Percentiles rank a stretch among this genome's conserved stretches.
phyloP scores from a whole-genome alignment of 2,113 vertebrate species.

The Amblyopsis rosae region DNA sequence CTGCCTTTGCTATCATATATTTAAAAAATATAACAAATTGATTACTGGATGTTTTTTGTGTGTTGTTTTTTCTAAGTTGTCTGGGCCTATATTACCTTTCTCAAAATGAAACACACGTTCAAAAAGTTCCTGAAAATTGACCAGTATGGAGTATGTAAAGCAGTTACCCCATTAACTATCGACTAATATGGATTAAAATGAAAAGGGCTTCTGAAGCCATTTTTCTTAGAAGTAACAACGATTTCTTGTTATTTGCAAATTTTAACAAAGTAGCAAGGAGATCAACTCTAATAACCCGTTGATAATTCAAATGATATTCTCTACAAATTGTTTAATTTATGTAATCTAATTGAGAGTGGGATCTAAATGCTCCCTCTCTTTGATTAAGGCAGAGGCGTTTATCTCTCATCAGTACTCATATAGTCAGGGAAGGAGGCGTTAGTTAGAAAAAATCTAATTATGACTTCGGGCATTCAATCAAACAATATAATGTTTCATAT shows the following conservation, averaged over 20 bases:
- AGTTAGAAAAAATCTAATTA: slow-evolving; percentile 70
- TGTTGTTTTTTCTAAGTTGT: no score
- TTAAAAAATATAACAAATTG: no score
- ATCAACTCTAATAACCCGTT: slow-evolving; percentile 66
- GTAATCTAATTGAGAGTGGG: slow-evolving; percentile 70
- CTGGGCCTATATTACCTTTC: no score
- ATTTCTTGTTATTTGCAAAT: slow-evolving; percentile 24
- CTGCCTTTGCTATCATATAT: no score
- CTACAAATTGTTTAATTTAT: slow-evolving; percentile 69
- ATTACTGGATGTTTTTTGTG: no score
- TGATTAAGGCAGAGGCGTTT: slow-evolving; percentile 73
- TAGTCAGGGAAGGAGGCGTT: slow-evolving; percentile 52
- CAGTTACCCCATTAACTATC: neutral
- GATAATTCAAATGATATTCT: slow-evolving; percentile 68
- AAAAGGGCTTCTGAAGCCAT: neutral
- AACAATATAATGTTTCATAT: slow-evolving; percentile 68
- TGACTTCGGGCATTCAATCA: slow-evolving; percentile 69
- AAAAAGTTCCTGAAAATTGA: no score
- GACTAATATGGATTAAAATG: neutral
- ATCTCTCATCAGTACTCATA: slow-evolving; percentile 71
- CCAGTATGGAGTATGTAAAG: no score
- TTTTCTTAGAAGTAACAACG: neutral
- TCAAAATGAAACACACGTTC: no score
- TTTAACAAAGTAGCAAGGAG: slow-evolving; percentile 39
- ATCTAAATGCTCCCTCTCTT: slow-evolving; percentile 73